A percentile compares a stretch with the other conserved stretches of the same genome.
Conservation (phyloP, 2,113 vertebrate genomes). For the Nansenia antarctica region DNA sequence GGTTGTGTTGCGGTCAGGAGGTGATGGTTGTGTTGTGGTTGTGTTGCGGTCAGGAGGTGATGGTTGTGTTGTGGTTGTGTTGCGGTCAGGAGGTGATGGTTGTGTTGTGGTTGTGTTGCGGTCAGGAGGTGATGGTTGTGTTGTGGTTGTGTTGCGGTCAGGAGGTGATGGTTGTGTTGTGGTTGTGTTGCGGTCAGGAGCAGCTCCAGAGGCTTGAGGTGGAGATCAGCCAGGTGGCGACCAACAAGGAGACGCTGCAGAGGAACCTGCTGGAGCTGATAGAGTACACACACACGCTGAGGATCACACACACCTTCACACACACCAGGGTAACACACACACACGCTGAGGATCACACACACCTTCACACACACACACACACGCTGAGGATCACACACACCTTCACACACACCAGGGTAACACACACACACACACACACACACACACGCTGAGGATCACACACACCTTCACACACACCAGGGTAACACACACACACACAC, state of each 20-base stretch:
- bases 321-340: conserved; percentile 62
- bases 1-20: neutral
- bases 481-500: too few relatives aligned
- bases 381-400: too few relatives aligned
- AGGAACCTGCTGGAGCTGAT: conserved; percentile 91
- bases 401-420: too few relatives aligned
- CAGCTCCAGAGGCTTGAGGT: conserved; percentile 94
- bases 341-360: too few relatives aligned
- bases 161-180: neutral
- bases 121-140: conserved; percentile 12
- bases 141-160: neutral
- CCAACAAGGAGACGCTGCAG: conserved; percentile 93
- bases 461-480: too few relatives aligned
- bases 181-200: conserved; percentile 74
- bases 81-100: neutral
- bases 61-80: too few relatives aligned
- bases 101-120: conserved; percentile 1
- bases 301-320: conserved; percentile 84
- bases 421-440: too few relatives aligned
- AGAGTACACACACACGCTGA: conserved; percentile 91
- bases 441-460: too few relatives aligned
- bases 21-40: neutral
- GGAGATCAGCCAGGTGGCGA: conserved; percentile 91
- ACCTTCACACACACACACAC: too few relatives aligned
- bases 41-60: neutral